Evolutionary conservation across 2,113 vertebrate genomes (phyloP), one percentile per base, ranked within the genome.

Genomic region (Hypocryptadius cinnamomeus): DNA sequence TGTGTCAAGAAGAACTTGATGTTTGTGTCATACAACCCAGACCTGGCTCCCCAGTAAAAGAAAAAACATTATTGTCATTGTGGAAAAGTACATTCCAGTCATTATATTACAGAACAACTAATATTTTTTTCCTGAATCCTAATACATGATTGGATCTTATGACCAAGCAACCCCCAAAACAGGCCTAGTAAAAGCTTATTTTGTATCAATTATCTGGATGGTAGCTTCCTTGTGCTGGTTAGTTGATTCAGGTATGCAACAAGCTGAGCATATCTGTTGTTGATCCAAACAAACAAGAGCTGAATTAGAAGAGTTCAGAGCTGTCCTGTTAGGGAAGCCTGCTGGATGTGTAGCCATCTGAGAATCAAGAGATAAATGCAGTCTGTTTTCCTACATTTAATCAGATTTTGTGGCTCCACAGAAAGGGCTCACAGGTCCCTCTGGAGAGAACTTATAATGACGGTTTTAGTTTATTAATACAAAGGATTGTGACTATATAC

Each of bases 361-460:
- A 95, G 59, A 94, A 72, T 28, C 51, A 45, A 63, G 5, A 30
- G 21, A 60, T 77, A 85, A 80, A 96, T 89, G 78, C 59, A 94
- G 33, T 59, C 37, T 87, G 85, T 54, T 97, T 94, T 93, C 79
- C 93, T 93, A 44, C 21, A 72, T 97, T 93, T 94, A 97, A 96
- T 97, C 96, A 98, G 97, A 98, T 97, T 97, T 80, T 74, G 48
- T 96, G 97, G 95, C 97, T 98, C 97, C 96, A 89, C 89, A 90
- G 39, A 73, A 88, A 66, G 97, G 89, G 76, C 40, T 90, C 70
- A 33, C 10, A 68, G 12, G 68, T 94, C 92, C 90, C 88, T 94
- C 85, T 80, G 94, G 92, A 94, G 70, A n/a, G 96, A 90, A 98
- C 97, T 94, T 95, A 64, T 93, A 96, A 97, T 96, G 83, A 97